Evolutionary conservation across 2,113 vertebrate species (phyloP).

Genomic region (Excalfactoria chinensis): DNA sequence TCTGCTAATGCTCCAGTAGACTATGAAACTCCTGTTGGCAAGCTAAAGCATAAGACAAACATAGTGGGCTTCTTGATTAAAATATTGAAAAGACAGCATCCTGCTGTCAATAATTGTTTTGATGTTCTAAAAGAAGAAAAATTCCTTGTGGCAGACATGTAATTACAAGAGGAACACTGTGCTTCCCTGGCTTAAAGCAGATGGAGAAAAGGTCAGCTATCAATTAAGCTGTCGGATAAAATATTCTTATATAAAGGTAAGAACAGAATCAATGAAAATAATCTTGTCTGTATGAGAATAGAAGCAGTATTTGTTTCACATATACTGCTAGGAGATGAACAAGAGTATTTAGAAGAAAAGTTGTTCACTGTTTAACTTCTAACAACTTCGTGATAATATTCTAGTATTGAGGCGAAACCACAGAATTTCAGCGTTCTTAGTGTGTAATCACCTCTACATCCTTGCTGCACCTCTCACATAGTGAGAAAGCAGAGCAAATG

Average conservation of each 20-base stretch:
- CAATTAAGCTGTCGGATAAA: conserved; percentile 56
- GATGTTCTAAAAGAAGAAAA: conserved; percentile 63
- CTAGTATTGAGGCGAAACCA: background rate
- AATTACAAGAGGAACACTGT: conserved; percentile 61
- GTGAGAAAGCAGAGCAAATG: background rate
- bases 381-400: background rate
- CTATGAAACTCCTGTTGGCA: conserved; percentile 50
- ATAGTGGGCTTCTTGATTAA: conserved; percentile 63
- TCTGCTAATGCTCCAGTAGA: conserved; percentile 31
- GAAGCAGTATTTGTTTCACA: background rate
- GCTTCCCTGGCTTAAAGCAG: conserved; percentile 43
- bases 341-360: background rate
- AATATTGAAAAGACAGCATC: conserved; percentile 58
- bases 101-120: conserved; percentile 67
- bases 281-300: conserved; percentile 2
- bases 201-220: conserved; percentile 67
- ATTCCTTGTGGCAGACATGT: conserved; percentile 67
- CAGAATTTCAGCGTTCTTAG: background rate
- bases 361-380: background rate
- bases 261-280: conserved; percentile 45
- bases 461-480: rapidly evolving
- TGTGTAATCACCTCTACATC: background rate
- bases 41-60: conserved; percentile 34
- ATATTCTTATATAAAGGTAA: conserved; percentile 36
- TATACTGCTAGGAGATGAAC: background rate